Percentiles rank a stretch among this genome's conserved stretches.
Evolutionary conservation across 2,888 invertebrate genomes (phyloP).

Genomic region (Yponomeuta plumbellus): DNA sequence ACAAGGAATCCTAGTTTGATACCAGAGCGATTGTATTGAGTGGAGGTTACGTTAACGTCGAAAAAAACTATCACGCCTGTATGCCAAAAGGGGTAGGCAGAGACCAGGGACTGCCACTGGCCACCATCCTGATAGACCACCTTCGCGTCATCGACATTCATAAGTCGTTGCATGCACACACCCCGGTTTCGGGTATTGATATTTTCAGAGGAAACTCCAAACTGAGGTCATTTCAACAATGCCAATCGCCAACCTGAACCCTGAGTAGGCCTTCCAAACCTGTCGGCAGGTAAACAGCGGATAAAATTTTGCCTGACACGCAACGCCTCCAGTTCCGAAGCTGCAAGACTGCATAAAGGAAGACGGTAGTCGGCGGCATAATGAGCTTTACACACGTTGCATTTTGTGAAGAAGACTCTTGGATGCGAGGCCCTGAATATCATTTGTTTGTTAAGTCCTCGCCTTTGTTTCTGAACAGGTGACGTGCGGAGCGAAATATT

Average conservation of each 20-base stretch:
- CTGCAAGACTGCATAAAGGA: not conserved
- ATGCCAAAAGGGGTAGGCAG: too few relatives aligned
- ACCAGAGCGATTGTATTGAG: too few relatives aligned
- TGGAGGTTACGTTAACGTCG: too few relatives aligned
- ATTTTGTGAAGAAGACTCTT: not conserved
- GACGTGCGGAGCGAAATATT: not conserved
- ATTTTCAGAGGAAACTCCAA: too few relatives aligned
- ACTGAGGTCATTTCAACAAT: too few relatives aligned
- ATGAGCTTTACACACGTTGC: constrained; percentile 2
- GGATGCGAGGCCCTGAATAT: not conserved
- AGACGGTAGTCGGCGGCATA: not conserved
- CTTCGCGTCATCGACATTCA: too few relatives aligned
- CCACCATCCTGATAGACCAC: too few relatives aligned
- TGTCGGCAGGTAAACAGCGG: constrained; percentile 10
- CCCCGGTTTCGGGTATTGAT: too few relatives aligned
- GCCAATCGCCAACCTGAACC: not conserved
- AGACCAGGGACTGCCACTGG: too few relatives aligned
- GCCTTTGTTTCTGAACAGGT: not conserved
- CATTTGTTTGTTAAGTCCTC: not conserved
- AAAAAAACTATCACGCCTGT: too few relatives aligned
- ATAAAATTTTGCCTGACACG: constrained; percentile 11
- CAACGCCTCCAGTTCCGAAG: constrained; percentile 1
- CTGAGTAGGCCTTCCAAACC: not conserved
- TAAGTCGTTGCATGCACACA: too few relatives aligned
- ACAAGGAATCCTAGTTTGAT: too few relatives aligned